These are phyloP conservation scores for Caenorhabditis elegans DNA, from an alignment of 1,140 invertebrate genomes.

Conservation along the genomic window DNA sequence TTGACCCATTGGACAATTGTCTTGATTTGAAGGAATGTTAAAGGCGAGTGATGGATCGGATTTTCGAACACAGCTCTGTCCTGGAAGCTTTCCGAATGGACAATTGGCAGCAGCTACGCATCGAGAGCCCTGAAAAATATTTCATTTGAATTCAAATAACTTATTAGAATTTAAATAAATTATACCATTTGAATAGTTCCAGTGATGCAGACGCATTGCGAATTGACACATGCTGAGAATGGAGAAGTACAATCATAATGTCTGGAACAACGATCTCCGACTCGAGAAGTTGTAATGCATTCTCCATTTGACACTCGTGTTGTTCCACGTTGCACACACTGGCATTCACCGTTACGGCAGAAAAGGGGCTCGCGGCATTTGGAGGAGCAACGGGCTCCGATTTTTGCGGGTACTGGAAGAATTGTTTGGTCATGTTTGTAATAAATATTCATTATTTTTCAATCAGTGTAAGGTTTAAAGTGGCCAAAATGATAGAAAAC, in stretches of 20 bases:
- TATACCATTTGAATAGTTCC: constrained; percentile 61
- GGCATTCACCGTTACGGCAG: constrained; percentile 63
- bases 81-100: constrained; percentile 61
- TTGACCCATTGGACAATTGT: constrained; percentile 58
- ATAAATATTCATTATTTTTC: too few relatives aligned
- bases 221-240: constrained; percentile 65
- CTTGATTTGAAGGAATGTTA: constrained; percentile 54
- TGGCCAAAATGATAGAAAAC: too few relatives aligned
- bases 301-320: constrained; percentile 63
- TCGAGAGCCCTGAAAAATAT: constrained; percentile 46
- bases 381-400: constrained; percentile 56
- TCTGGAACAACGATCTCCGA: constrained; percentile 63
- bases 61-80: constrained; percentile 54
- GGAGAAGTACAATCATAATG: constrained; percentile 66
- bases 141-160: neutral
- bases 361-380: constrained; percentile 65
- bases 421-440: too few relatives aligned
- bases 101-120: constrained; percentile 64
- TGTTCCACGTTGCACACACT: constrained; percentile 65
- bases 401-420: constrained; percentile 61
- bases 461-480: too few relatives aligned
- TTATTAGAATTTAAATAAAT: neutral
- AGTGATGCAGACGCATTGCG: constrained; percentile 64
- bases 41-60: constrained; percentile 49
- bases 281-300: constrained; percentile 61